Evolutionary conservation across 2,113 vertebrate species (phyloP).

Genomic region (western clawed frog (Xenopus tropicalis)): DNA sequence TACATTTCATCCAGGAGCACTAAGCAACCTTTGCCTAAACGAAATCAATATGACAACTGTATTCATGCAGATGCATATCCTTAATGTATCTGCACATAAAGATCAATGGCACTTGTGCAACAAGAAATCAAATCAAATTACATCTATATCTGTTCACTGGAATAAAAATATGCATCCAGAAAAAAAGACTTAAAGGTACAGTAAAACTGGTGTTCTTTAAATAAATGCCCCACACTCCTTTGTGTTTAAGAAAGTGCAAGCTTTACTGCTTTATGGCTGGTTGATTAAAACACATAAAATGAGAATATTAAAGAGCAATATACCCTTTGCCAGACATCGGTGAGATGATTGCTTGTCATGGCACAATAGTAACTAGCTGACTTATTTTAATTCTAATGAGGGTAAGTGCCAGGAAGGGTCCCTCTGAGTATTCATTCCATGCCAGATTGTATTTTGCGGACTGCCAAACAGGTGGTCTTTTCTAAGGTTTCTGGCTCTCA

Average conservation of each 20-base stretch:
- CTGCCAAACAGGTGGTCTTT: conserved; percentile 7
- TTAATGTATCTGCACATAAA: too few relatives aligned
- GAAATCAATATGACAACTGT: too few relatives aligned
- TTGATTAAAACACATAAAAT: neutral
- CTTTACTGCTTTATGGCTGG: neutral
- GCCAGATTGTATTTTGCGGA: neutral
- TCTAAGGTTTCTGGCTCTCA: neutral
- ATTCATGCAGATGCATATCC: too few relatives aligned
- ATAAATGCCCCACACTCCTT: neutral
- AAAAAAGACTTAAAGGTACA: too few relatives aligned
- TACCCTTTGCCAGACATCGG: neutral
- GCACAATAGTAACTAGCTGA: neutral
- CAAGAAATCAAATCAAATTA: too few relatives aligned
- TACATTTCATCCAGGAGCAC: too few relatives aligned
- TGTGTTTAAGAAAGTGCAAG: neutral
- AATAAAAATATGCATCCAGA: too few relatives aligned
- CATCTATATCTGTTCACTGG: too few relatives aligned
- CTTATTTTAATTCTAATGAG: conserved; percentile 9
- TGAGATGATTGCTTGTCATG: conserved; percentile 1
- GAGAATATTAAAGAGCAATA: neutral
- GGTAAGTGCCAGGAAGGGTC: neutral
- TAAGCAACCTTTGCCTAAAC: too few relatives aligned
- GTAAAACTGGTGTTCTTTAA: too few relatives aligned
- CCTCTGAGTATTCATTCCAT: conserved; percentile 7
- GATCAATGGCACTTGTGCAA: too few relatives aligned